Evolutionary conservation across 2,113 vertebrate species (phyloP).

Genomic region (Nothocercus nigrocapillus): DNA sequence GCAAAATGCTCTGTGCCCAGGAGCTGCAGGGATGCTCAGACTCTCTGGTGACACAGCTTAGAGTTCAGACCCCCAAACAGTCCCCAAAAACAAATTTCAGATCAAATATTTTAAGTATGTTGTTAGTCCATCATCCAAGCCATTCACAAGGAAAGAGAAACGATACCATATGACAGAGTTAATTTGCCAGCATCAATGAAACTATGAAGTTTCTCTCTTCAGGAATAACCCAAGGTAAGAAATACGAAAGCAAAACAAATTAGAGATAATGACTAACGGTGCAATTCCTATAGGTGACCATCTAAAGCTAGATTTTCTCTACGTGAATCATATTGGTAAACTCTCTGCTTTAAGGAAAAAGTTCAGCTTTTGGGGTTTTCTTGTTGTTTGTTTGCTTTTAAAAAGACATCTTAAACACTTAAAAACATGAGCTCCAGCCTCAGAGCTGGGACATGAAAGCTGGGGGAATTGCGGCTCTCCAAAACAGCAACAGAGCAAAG

Average conservation of each 20-base stretch:
- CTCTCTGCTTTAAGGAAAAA: not conserved
- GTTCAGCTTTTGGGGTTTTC: not conserved
- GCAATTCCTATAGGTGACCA: not conserved
- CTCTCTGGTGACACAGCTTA: not conserved
- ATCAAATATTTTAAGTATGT: not conserved
- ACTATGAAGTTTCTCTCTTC: not conserved
- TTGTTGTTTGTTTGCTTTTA: not conserved
- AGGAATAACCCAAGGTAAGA: not conserved
- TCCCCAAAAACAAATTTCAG: constrained; percentile 15
- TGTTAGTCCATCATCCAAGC: not conserved
- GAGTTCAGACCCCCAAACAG: not conserved
- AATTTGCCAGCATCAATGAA: not conserved
- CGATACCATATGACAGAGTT: not conserved
- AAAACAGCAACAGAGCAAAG: not conserved
- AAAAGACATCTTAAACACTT: not conserved
- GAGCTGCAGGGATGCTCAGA: not conserved
- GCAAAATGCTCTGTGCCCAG: not conserved
- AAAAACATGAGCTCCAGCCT: not conserved
- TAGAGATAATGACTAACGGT: not conserved
- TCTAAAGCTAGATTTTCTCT: not conserved
- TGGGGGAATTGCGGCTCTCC: constrained; percentile 27
- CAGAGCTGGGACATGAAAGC: constrained; percentile 15
- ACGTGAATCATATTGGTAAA: not conserved
- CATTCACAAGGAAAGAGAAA: not conserved
- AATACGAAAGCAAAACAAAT: not conserved